Base-by-base conservation (phyloP, 2,888 invertebrate genomes). In the Anoncus sp. region DNA sequence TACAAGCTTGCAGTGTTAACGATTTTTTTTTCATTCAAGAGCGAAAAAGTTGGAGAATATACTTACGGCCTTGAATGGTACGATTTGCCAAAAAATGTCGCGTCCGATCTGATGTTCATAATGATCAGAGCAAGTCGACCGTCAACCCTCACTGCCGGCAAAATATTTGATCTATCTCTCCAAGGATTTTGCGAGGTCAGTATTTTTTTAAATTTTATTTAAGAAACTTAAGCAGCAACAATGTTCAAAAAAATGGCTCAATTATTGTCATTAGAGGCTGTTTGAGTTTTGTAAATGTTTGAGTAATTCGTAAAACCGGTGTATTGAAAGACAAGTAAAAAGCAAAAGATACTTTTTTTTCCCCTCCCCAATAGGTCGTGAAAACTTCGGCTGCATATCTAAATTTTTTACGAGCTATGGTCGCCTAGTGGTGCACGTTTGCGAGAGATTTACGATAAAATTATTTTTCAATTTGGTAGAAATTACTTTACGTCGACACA, bases 331-430 rank as follows among this genome's bases (percentile, higher is more conserved):
- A 14, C 38, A 38, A 67, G 53, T 40, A 71, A 16, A 43, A 43
- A 65, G 20, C 7, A n/a, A 16, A 22, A 31, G 22, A 40, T 53
- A 40, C 43, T 45, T 72, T 20, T 20, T 53, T 27, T 38, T 57
- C 22, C 3, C 18, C 66, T 74, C 79, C 18, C 24, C 31, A 5
- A 22, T 71, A 88, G 88, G 87, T 88, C 12, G 83, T 85, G 9
- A 88, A 87, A 81, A 88, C 87, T 40, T 87, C 88, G 24, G 85
- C 86, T 63, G 88, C 87, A 12, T 88, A 88, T 78, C 71, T 88
- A 22, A 88, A 88, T 77, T 87, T 88, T 57, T 74, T 88, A 12
- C 84, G 88, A 70, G 85, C 87, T 20, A 77, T 87, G 31, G 85
- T 87, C 10, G 24, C 77, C 2, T 79, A 74, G 43, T 35, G 16